These are phyloP conservation scores for Bothrops jararaca DNA, from an alignment of 2,113 vertebrate species.

Conservation along the genomic window DNA sequence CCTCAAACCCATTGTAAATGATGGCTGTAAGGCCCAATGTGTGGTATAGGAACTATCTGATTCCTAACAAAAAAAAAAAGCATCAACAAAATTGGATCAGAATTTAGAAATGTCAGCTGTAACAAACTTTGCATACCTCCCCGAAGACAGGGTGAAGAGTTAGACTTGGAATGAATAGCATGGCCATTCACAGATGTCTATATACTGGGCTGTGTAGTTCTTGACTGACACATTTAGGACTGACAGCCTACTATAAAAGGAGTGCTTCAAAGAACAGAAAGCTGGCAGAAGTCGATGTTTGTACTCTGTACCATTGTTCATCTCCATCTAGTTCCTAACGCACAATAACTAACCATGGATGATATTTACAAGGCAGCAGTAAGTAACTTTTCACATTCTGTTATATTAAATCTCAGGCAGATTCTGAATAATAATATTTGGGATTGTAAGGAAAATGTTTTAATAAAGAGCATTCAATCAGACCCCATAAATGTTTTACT, in stretches of 20 bases:
- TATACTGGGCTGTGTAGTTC: background rate
- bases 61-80: background rate
- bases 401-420: background rate
- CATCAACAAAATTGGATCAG: background rate
- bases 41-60: background rate
- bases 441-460: background rate
- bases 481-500: background rate
- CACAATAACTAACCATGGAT: conserved; percentile 69
- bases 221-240: conserved; percentile 22
- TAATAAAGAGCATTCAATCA: background rate
- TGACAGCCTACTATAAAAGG: conserved; percentile 59
- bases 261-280: conserved; percentile 29
- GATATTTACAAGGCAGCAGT: conserved; percentile 87
- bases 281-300: conserved; percentile 40
- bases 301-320: background rate
- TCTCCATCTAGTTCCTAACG: conserved; percentile 5
- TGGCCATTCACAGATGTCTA: conserved; percentile 11
- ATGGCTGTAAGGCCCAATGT: background rate
- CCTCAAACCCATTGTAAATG: background rate
- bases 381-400: conserved; percentile 48
- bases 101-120: conserved; percentile 22
- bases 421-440: background rate
- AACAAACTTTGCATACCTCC: conserved; percentile 10
- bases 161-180: conserved; percentile 1
- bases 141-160: background rate